These are phyloP conservation scores for Procambarus clarkii DNA, from an alignment of 1,140 invertebrate genomes.

Conservation along the genomic window DNA sequence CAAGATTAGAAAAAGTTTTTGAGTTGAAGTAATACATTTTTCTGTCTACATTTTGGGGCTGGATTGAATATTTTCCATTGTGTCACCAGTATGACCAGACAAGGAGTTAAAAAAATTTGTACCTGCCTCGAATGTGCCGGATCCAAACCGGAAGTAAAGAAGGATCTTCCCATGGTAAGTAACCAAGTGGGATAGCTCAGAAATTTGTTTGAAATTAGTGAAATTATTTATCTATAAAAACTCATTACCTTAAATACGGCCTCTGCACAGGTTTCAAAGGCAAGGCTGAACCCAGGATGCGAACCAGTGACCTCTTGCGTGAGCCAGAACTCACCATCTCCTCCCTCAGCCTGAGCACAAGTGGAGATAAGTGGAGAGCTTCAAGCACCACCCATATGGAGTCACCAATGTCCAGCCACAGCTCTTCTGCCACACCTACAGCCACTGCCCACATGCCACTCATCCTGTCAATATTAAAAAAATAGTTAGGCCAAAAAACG, in stretches of 20 bases:
- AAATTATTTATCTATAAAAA: background rate
- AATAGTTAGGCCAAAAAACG: no score
- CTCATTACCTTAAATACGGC: conserved; percentile 50
- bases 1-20: no score
- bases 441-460: conserved; percentile 41
- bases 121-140: no score
- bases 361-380: conserved; percentile 24
- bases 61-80: no score
- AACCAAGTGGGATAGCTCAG: no score
- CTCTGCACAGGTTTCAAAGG: conserved; percentile 54
- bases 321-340: conserved; percentile 10
- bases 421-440: conserved; percentile 47
- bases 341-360: conserved; percentile 31
- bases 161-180: no score
- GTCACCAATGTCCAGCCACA: conserved; percentile 44
- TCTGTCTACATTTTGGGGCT: no score
- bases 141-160: no score
- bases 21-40: no score
- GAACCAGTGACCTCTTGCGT: conserved; percentile 19
- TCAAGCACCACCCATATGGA: conserved; percentile 50
- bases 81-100: no score
- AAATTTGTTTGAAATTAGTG: no score
- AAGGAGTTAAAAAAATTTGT: no score
- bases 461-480: conserved; percentile 39
- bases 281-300: conserved; percentile 44